Evolutionary conservation across 1,140 invertebrate genomes (phyloP).

Genomic region (Drosophila orosa): DNA sequence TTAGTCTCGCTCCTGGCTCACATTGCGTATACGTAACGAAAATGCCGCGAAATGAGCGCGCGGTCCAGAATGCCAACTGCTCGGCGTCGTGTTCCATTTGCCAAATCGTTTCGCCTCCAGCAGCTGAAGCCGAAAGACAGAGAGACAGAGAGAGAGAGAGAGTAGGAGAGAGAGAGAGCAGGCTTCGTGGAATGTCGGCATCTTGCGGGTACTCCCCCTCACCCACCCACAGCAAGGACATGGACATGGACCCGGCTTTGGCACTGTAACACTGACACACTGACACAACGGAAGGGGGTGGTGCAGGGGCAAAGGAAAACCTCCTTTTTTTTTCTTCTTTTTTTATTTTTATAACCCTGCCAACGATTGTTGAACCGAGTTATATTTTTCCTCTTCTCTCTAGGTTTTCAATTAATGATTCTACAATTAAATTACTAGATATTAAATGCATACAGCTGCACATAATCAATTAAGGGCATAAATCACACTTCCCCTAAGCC

Average conservation of each 20-base stretch:
- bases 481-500: not conserved
- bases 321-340: not conserved
- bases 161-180: not conserved
- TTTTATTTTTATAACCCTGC: not conserved
- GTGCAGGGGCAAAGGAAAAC: too few relatives aligned
- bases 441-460: not conserved
- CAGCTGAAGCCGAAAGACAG: slow-evolving; percentile 9
- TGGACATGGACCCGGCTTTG: slow-evolving; percentile 53
- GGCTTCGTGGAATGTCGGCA: slow-evolving; percentile 48
- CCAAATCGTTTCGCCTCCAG: slow-evolving; percentile 51
- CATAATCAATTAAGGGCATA: not conserved
- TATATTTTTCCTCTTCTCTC: not conserved
- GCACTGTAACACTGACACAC: slow-evolving; percentile 59
- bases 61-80: slow-evolving; percentile 31
- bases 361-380: slow-evolving; percentile 6
- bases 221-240: slow-evolving; percentile 19
- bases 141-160: not conserved
- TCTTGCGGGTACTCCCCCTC: slow-evolving; percentile 7
- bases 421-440: not conserved
- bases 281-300: slow-evolving; percentile 5
- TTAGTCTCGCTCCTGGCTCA: slow-evolving; percentile 9
- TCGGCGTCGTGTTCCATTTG: slow-evolving; percentile 43
- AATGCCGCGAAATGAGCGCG: slow-evolving; percentile 53
- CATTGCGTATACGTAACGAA: slow-evolving; percentile 57
- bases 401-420: not conserved